phyloP scores from a whole-genome alignment of 2,797 vertebrate genomes.

The Poecilia velifera region DNA sequence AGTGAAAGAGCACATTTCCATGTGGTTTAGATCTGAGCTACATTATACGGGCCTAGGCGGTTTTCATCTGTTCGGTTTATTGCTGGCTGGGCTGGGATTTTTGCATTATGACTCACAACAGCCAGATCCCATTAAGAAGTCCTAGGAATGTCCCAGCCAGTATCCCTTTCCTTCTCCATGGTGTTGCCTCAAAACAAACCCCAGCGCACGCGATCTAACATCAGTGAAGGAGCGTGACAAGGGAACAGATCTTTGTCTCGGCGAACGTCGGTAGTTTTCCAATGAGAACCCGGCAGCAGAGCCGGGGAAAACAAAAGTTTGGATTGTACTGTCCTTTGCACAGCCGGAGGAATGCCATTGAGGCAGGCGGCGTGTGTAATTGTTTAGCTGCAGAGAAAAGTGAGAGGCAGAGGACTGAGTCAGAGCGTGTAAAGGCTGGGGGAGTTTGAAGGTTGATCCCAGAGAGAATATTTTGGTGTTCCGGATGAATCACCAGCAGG shows the following conservation, averaged over 20 bases:
- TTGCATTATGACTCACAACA: constrained; percentile 69
- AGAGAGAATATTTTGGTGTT: constrained; percentile 54
- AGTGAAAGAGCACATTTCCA: constrained; percentile 5
- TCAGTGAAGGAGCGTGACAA: constrained; percentile 7
- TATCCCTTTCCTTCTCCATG: constrained; percentile 12
- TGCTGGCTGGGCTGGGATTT: constrained; percentile 45
- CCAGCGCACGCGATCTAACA: constrained; percentile 12
- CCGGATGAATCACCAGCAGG: constrained; percentile 71
- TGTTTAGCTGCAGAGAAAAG: constrained; percentile 50
- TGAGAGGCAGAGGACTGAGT: constrained; percentile 63
- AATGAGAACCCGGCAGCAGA: constrained; percentile 40
- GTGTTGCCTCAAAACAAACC: constrained; percentile 8
- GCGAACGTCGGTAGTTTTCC: constrained; percentile 68
- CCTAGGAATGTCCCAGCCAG: constrained; percentile 48
- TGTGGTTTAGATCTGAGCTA: constrained; percentile 19
- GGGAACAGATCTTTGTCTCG: not conserved
- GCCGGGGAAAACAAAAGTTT: constrained; percentile 41
- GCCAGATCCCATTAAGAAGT: constrained; percentile 45
- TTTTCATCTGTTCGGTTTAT: constrained; percentile 26
- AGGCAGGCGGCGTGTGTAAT: constrained; percentile 39
- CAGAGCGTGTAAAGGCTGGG: constrained; percentile 30
- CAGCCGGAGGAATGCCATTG: constrained; percentile 45
- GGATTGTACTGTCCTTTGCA: constrained; percentile 54
- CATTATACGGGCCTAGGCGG: constrained; percentile 12
- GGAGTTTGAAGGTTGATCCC: constrained; percentile 53